Evolutionary conservation across 2,113 vertebrate genomes (phyloP).

Genomic region (Pelmatolapia mariae): DNA sequence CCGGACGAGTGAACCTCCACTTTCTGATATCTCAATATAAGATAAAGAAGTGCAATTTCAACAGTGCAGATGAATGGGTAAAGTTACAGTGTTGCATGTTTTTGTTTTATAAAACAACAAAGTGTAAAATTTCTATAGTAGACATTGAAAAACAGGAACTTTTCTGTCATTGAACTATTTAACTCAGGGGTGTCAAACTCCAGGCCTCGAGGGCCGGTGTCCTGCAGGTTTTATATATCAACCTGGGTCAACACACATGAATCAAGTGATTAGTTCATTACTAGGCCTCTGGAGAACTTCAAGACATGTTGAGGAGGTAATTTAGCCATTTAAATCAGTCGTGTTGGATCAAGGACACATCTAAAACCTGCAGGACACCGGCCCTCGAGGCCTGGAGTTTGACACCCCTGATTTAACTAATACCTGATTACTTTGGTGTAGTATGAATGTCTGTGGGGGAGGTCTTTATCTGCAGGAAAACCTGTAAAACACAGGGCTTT

Average conservation of each 20-base stretch:
- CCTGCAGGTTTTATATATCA: not conserved
- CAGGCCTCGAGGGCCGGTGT: not conserved
- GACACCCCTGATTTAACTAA: not conserved
- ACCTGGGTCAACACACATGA: not conserved
- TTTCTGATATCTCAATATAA: not conserved
- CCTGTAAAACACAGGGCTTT: not conserved
- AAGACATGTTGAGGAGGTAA: not conserved
- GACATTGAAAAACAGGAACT: not conserved
- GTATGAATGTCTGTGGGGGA: not conserved
- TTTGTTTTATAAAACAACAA: not conserved
- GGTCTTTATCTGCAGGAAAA: not conserved
- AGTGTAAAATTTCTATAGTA: not conserved
- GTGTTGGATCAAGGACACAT: not conserved
- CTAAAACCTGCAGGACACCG: not conserved
- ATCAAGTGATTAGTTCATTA: not conserved
- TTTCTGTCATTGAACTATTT: not conserved
- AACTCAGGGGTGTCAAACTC: not conserved
- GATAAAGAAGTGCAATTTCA: not conserved
- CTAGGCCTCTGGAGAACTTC: not conserved
- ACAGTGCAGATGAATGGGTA: not conserved
- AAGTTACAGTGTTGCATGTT: not conserved
- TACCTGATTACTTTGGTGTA: not conserved
- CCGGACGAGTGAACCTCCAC: not conserved
- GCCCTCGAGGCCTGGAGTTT: not conserved
- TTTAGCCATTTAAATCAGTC: not conserved